Conservation (phyloP, 2,888 invertebrate species). For the Ypsolopha scabrella region DNA sequence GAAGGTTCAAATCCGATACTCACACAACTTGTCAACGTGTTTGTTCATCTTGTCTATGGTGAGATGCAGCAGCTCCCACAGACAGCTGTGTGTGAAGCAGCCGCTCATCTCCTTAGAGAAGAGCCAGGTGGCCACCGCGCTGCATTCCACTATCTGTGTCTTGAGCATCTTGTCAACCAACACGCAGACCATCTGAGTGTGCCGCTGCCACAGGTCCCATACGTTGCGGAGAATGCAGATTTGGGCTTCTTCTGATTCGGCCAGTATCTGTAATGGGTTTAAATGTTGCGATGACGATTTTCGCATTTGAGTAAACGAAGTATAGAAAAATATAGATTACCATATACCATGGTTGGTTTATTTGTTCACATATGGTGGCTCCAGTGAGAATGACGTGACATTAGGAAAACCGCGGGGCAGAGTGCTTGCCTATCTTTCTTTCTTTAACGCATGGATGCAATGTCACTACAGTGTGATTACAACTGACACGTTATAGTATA, state of each 20-base stretch:
- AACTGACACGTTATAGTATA: too few relatives aligned
- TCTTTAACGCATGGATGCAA: too few relatives aligned
- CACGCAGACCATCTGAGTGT: conserved; percentile 97
- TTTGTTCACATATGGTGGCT: too few relatives aligned
- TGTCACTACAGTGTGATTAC: too few relatives aligned
- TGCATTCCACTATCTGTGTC: conserved; percentile 96
- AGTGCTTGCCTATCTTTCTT: too few relatives aligned
- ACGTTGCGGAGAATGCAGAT: conserved; percentile 92
- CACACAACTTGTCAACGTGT: conserved; percentile 86
- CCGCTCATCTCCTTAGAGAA: conserved; percentile 94
- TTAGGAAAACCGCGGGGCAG: too few relatives aligned
- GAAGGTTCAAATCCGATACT: conserved; percentile 22
- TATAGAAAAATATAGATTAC: too few relatives aligned
- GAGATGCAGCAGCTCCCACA: conserved; percentile 97
- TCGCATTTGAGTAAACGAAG: too few relatives aligned
- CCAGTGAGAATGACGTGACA: too few relatives aligned
- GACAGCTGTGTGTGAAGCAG: conserved; percentile 92
- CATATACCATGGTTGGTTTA: too few relatives aligned
- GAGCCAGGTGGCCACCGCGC: conserved; percentile 97
- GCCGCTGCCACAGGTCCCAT: conserved; percentile 95
- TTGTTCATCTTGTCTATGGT: conserved; percentile 98
- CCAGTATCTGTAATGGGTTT: conserved; percentile 76
- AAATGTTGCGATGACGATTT: too few relatives aligned
- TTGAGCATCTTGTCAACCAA: conserved; percentile 97
- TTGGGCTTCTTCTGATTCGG: conserved; percentile 95